These are phyloP conservation scores for Archips crataeganus DNA, from an alignment of 2,888 invertebrate genomes.

Conservation along the genomic window DNA sequence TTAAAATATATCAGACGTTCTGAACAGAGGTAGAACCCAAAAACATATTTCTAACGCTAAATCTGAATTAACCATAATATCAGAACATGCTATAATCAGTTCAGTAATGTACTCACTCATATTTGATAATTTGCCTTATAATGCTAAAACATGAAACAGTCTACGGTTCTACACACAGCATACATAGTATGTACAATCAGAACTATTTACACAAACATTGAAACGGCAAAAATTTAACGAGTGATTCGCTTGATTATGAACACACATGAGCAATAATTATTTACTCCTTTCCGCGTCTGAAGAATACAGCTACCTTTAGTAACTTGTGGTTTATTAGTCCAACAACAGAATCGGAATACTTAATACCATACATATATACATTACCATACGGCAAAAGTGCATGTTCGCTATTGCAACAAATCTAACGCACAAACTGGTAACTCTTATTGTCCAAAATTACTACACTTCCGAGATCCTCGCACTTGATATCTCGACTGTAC, in stretches of 20 bases:
- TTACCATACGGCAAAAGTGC: conserved; percentile 48
- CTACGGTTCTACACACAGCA: conserved; percentile 80
- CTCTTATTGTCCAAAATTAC: conserved; percentile 72
- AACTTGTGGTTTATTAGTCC: conserved; percentile 6
- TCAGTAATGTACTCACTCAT: conserved; percentile 58
- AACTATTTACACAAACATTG: conserved; percentile 77
- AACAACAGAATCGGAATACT: not conserved
- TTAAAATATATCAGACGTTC: conserved; percentile 31
- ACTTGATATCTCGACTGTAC: conserved; percentile 46
- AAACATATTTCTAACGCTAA: conserved; percentile 22
- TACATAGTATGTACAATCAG: conserved; percentile 83
- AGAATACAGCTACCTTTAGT: not conserved
- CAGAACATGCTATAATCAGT: conserved; percentile 16
- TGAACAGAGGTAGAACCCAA: conserved; percentile 30
- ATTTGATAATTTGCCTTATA: conserved; percentile 69
- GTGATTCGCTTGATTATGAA: conserved; percentile 56
- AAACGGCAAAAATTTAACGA: conserved; percentile 65
- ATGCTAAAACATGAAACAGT: conserved; percentile 74
- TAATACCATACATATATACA: no score
- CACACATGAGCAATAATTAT: conserved; percentile 52
- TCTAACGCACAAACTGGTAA: conserved; percentile 68
- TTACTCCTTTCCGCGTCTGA: conserved; percentile 10
- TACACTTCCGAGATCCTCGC: conserved; percentile 50
- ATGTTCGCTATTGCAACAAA: conserved; percentile 56
- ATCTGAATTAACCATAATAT: conserved; percentile 4